These are phyloP conservation scores for Rhadina sibilatrix DNA, from an alignment of 2,113 vertebrate genomes.

Conservation along the genomic window DNA sequence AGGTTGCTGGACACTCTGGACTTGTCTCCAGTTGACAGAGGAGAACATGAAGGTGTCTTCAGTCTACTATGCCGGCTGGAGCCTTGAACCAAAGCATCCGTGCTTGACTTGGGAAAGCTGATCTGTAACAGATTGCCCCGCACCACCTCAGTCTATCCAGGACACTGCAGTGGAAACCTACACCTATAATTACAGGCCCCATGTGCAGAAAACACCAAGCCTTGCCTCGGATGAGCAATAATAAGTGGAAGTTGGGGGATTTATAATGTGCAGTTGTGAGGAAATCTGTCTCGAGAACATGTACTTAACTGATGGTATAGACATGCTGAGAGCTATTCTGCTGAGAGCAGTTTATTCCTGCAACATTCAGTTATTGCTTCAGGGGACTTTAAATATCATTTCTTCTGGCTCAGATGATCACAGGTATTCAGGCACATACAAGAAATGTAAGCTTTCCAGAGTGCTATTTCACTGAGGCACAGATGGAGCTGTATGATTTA, in stretches of 20 bases:
- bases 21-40: neutral
- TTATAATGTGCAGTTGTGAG: neutral
- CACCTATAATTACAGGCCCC: neutral
- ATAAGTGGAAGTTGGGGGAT: neutral
- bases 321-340: conserved; percentile 27
- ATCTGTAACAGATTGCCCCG: neutral
- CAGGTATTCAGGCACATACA: conserved; percentile 15
- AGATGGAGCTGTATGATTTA: conserved; percentile 42
- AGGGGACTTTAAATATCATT: conserved; percentile 49
- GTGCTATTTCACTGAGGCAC: neutral
- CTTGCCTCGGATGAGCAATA: neutral
- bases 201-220: neutral
- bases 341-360: conserved; percentile 36
- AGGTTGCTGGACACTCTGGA: neutral
- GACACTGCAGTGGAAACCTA: neutral
- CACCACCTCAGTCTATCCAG: neutral
- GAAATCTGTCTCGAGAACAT: neutral
- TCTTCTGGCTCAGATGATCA: neutral
- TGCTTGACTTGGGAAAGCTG: neutral
- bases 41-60: rapidly evolving
- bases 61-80: neutral
- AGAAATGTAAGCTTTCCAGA: conserved; percentile 4
- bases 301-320: conserved; percentile 35
- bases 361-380: conserved; percentile 27
- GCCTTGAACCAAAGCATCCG: neutral